Evolutionary conservation across 2,888 invertebrate species (phyloP).

Genomic region (Agapostemon virescens): DNA sequence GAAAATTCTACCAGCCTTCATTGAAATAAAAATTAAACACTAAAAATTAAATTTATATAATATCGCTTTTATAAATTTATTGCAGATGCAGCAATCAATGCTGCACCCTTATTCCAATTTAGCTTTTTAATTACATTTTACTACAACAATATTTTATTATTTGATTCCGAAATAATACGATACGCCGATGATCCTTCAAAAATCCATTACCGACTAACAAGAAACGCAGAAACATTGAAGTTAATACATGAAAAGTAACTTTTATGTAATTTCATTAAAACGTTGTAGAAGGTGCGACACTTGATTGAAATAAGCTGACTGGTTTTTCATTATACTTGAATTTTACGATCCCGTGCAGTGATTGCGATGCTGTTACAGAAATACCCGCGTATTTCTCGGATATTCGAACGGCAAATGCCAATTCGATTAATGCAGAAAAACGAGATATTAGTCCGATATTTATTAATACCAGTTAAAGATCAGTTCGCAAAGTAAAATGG

Average conservation of each 20-base stretch:
- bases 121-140: no score
- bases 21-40: no score
- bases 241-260: background rate
- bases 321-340: background rate
- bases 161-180: no score
- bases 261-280: background rate
- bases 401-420: background rate
- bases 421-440: slow-evolving; percentile 2
- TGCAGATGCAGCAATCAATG: no score
- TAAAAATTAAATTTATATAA: no score
- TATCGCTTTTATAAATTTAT: no score
- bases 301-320: background rate
- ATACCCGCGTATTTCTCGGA: background rate
- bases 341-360: background rate
- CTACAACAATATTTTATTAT: no score
- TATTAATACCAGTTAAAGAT: slow-evolving; percentile 16
- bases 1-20: no score
- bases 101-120: no score
- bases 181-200: no score
- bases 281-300: background rate
- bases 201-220: no score
- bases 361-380: background rate
- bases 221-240: no score
- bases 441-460: background rate
- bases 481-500: background rate